phyloP scores from a whole-genome alignment of 1,140 invertebrate species.

The Muscidifurax raptorellus region DNA sequence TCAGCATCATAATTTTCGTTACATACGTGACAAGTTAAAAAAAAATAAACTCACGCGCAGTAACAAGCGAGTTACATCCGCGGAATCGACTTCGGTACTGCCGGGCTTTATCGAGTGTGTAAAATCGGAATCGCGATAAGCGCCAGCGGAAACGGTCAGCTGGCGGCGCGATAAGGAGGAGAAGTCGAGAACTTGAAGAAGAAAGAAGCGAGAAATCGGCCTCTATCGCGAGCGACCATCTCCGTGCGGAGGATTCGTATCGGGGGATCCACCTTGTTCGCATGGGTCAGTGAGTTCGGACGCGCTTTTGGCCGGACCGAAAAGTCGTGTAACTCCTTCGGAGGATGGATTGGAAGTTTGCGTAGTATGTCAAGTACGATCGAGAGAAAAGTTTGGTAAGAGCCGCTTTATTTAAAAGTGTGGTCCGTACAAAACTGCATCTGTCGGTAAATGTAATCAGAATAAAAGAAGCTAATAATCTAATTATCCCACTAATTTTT shows the following conservation, averaged over 20 bases:
- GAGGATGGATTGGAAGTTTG: background rate
- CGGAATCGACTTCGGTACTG: background rate
- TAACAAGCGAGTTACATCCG: background rate
- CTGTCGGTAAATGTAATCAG: too few species aligned
- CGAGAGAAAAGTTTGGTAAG: background rate
- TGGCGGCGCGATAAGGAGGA: conserved; percentile 11
- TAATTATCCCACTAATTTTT: background rate
- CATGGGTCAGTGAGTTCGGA: background rate
- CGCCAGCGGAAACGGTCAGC: conserved; percentile 30
- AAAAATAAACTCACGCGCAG: background rate
- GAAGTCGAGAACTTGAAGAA: background rate
- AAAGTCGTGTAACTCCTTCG: background rate
- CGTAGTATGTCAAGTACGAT: background rate
- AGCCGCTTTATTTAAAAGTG: too few species aligned
- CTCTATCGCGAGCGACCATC: background rate
- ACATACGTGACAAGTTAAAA: background rate
- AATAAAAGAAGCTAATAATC: background rate
- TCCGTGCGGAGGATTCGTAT: background rate
- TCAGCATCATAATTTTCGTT: too few species aligned
- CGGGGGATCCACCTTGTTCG: background rate
- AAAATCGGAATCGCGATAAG: conserved; percentile 41
- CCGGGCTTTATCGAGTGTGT: conserved; percentile 44
- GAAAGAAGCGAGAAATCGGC: conserved; percentile 4
- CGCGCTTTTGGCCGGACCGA: background rate
- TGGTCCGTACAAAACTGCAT: too few species aligned